Base-by-base conservation (phyloP, 2,113 vertebrate species). In the Callorhinus ursinus region DNA sequence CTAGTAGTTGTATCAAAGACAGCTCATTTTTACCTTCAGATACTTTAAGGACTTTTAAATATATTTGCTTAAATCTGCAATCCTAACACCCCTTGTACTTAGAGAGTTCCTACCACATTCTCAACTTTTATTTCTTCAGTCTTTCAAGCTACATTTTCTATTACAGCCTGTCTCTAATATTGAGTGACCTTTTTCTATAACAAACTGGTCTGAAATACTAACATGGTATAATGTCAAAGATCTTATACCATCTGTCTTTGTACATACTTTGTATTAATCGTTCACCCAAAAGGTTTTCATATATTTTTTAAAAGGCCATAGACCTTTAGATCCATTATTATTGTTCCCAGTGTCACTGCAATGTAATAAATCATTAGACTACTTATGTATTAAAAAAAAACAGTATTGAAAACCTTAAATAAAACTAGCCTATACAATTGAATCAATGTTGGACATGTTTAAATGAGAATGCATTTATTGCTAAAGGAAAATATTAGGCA, bases 151-250 rank as follows among this genome's bases (percentile, higher is more conserved):
- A 79, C 12, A 21, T 74, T 95, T 93, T 88, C 36, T 93, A 36
- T 96, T 93, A 83, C 36, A 93, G 46, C 26, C 74, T 97, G 51
- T 93, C 92, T 97, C 69, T 95, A 96, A 98, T 97, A 97, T 96
- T 92, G 96, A 90, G 57, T 97, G 96, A 97, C 96, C 97, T 97
- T 98, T 97, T 84, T 95, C 94, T 93, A 28, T 96, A 97, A 95
- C 79, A 93, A 96, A 97, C 96, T 96, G 83, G 69, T 90, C 90
- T 98, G 92, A 98, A 97, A 98, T 97, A 97, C 97, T 98, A 98
- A 97, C 96, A 98, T 88, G 83, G 92, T 96, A 96, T 97, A 97
- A 97, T 97, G 97, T 97, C 98, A 98, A 67, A 97, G 94, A 96
- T 96, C 87, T 57, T 97, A 89, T 12, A 96, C 95, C 79, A 97